Evolutionary conservation across 2,113 vertebrate species (phyloP).

Genomic region (Paratilapia polleni): DNA sequence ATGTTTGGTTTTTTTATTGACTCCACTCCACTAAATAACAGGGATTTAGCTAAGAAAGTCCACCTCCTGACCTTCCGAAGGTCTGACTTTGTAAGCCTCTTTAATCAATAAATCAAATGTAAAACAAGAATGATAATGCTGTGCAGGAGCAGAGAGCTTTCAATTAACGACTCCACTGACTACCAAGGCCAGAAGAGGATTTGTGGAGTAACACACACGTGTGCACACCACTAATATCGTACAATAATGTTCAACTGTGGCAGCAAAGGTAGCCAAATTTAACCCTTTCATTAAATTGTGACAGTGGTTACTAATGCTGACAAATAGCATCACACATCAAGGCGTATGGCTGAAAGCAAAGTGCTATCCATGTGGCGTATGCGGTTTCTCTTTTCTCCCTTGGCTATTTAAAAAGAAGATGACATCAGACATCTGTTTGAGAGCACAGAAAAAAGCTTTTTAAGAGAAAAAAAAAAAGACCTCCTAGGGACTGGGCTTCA

Average conservation of each 20-base stretch:
- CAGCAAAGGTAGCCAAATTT: conserved; percentile 5
- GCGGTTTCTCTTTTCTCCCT: conserved; percentile 42
- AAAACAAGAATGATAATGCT: conserved; percentile 61
- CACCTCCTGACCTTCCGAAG: conserved; percentile 43
- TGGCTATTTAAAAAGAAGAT: conserved; percentile 59
- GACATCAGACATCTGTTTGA: conserved; percentile 71
- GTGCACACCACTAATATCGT: background rate
- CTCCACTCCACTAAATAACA: conserved; percentile 17
- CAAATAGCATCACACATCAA: conserved; percentile 48
- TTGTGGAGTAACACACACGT: conserved; percentile 14
- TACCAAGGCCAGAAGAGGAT: conserved; percentile 47
- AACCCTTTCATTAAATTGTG: conserved; percentile 15
- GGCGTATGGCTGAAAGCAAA: conserved; percentile 50
- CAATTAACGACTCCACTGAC: conserved; percentile 46
- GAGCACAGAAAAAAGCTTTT: conserved; percentile 38
- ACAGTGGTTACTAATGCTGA: conserved; percentile 33
- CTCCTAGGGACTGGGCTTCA: conserved; percentile 51
- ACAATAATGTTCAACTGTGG: background rate
- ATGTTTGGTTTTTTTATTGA: background rate
- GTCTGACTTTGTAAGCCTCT: conserved; percentile 48
- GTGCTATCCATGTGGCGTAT: conserved; percentile 4
- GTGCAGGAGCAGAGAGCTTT: conserved; percentile 21
- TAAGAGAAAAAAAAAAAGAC: conserved; percentile 32
- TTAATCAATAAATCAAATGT: conserved; percentile 65
- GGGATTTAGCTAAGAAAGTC: conserved; percentile 31